phyloP scores from a whole-genome alignment of 2,113 vertebrate species.

The mouse (Mus musculus) region GRCm39 chr1:38655501-38656000 shows the following conservation, averaged over 20 bases:
- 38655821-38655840: neutral
- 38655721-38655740: neutral
- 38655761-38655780: neutral
- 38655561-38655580: neutral
- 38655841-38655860: neutral
- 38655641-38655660: neutral
- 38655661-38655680: neutral
- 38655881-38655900: neutral
- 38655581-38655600: neutral
- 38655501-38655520: neutral
- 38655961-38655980: too few relatives aligned
- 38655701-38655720: neutral
- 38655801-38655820: slow-evolving; percentile 19
- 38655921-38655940: neutral
- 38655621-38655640: neutral
- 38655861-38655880: neutral
- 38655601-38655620: neutral
- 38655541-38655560: neutral
- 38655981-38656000: too few relatives aligned
- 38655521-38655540: neutral
- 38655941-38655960: neutral
- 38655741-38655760: neutral
- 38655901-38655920: neutral
- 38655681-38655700: neutral
- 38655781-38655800: neutral